Evolutionary conservation across 1,140 invertebrate genomes (phyloP).

Genomic region (Zaprionus vittiger): DNA sequence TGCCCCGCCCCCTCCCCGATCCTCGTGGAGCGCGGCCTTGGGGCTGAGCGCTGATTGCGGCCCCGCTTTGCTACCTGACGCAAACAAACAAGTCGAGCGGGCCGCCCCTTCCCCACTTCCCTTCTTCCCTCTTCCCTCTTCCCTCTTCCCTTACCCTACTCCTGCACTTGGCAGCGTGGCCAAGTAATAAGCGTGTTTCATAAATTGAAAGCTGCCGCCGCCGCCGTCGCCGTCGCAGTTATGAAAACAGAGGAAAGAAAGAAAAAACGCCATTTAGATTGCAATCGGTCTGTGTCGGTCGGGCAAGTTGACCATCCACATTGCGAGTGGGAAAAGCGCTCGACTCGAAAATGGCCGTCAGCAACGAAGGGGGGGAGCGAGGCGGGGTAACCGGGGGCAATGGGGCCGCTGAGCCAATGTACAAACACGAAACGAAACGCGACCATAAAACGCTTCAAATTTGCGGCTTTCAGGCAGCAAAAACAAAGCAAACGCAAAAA

Average conservation of each 20-base stretch:
- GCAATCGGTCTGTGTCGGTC: slow-evolving; percentile 62
- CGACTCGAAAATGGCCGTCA: slow-evolving; percentile 66
- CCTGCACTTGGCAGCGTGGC: slow-evolving; percentile 13
- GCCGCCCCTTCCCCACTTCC: slow-evolving; percentile 18
- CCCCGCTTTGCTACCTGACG: slow-evolving; percentile 66
- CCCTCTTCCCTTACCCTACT: background rate
- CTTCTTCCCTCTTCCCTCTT: too few relatives aligned
- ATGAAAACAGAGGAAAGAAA: slow-evolving; percentile 60
- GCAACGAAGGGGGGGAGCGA: slow-evolving; percentile 4
- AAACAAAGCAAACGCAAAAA: slow-evolving; percentile 51
- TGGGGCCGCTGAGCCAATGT: slow-evolving; percentile 19
- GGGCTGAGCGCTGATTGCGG: slow-evolving; percentile 56
- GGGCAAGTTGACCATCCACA: slow-evolving; percentile 18
- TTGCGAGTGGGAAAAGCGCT: slow-evolving; percentile 65
- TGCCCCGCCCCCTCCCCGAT: slow-evolving; percentile 27
- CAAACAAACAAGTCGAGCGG: slow-evolving; percentile 55
- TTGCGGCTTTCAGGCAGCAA: slow-evolving; percentile 75
- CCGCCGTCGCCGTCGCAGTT: slow-evolving; percentile 61
- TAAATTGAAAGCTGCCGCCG: slow-evolving; percentile 77
- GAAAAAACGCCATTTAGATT: slow-evolving; percentile 74
- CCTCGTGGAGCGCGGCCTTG: slow-evolving; percentile 58
- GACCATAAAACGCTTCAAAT: slow-evolving; percentile 75
- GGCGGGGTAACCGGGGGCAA: background rate
- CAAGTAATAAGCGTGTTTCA: slow-evolving; percentile 77
- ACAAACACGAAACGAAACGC: slow-evolving; percentile 75